Conservation (phyloP, 2,797 vertebrate genomes). For the Pantherophis alleghaniensis region DNA sequence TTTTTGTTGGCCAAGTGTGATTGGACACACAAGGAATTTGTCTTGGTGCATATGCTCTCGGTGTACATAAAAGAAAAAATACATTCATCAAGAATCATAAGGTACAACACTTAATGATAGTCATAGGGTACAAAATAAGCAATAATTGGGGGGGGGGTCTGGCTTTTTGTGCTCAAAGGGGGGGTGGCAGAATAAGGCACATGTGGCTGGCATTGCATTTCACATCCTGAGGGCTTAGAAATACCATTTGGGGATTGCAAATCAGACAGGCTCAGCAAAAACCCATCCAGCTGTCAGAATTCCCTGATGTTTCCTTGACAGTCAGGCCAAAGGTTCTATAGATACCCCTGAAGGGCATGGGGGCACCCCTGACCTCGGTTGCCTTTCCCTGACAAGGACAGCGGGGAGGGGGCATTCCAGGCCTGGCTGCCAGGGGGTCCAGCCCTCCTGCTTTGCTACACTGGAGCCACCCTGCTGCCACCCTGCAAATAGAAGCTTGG, state of each 20-base stretch:
- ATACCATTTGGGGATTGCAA: not conserved
- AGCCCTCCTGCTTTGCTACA: not conserved
- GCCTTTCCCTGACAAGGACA: not conserved
- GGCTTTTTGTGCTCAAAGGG: not conserved
- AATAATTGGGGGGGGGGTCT: not conserved
- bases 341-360: not conserved
- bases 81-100: no score
- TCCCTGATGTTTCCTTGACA: not conserved
- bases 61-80: no score
- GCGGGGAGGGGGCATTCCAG: not conserved
- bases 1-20: no score
- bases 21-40: no score
- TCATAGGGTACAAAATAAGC: no score
- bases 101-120: no score
- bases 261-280: not conserved
- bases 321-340: not conserved
- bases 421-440: not conserved
- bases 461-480: not conserved
- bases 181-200: not conserved
- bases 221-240: not conserved
- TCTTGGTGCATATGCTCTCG: no score
- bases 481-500: not conserved
- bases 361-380: no score
- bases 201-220: not conserved
- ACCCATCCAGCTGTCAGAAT: not conserved